Conservation (phyloP, 2,888 invertebrate genomes). For the Machimus rusticus region DNA sequence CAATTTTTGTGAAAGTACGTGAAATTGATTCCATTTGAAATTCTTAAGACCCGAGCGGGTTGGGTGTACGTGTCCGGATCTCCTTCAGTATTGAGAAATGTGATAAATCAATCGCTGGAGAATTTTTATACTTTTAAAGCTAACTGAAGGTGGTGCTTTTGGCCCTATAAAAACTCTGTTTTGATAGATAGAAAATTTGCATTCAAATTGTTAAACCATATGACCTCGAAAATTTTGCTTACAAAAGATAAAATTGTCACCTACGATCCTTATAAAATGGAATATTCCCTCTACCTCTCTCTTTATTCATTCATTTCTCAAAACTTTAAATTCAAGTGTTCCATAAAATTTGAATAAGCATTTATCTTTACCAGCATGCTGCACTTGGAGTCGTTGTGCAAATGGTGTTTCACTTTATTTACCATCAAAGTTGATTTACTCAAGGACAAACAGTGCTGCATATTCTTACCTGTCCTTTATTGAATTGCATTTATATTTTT, state of each 20-base stretch:
- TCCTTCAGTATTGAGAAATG: background rate
- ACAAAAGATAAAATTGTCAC: background rate
- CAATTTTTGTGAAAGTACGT: conserved; percentile 45
- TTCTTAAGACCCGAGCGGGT: background rate
- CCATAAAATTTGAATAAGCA: background rate
- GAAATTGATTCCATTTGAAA: conserved; percentile 44
- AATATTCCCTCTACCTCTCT: background rate
- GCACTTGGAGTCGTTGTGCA: background rate
- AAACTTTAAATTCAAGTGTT: background rate
- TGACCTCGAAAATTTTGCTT: background rate
- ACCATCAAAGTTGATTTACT: background rate
- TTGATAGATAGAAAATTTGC: background rate
- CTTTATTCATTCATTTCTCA: background rate
- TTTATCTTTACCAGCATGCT: background rate
- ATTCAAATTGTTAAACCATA: background rate
- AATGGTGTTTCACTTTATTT: background rate
- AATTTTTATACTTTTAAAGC: background rate
- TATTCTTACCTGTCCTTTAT: background rate
- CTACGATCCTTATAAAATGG: background rate
- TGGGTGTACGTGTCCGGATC: background rate
- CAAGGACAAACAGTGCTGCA: background rate
- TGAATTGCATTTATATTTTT: background rate
- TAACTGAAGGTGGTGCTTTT: background rate
- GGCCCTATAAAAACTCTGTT: background rate
- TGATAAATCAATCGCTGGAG: conserved; percentile 17